Evolutionary conservation across 2,113 vertebrate genomes (phyloP).

Genomic region (Otocyon megalotis): DNA sequence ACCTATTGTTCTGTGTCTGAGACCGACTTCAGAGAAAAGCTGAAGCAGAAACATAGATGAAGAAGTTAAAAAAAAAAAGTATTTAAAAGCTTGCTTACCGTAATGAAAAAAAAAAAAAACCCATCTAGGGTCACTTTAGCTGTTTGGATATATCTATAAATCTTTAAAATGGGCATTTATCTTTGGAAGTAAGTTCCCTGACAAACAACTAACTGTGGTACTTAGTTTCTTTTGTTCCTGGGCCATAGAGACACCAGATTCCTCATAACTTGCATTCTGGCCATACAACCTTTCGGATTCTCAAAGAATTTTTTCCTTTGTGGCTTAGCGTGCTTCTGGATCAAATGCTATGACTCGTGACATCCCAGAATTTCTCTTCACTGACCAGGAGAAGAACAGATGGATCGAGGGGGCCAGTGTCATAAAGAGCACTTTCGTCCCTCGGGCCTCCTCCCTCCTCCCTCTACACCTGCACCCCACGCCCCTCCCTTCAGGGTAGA

Average conservation of each 20-base stretch:
- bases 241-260: not conserved
- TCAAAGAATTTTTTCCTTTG: not conserved
- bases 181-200: not conserved
- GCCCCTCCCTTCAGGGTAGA: not conserved
- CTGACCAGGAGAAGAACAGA: not conserved
- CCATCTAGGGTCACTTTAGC: not conserved
- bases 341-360: not conserved
- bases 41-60: not conserved
- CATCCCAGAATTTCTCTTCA: not conserved
- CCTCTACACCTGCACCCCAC: not conserved
- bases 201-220: not conserved
- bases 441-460: not conserved
- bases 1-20: not conserved
- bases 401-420: not conserved
- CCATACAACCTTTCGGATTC: not conserved
- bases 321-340: not conserved
- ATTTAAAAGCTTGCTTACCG: not conserved
- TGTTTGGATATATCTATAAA: not conserved
- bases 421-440: not conserved
- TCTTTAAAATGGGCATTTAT: not conserved
- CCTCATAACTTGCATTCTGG: not conserved
- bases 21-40: not conserved
- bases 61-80: not conserved
- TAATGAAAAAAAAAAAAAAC: not conserved
- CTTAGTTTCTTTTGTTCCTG: conserved; percentile 4